Conservation (phyloP, 2,888 invertebrate species). For the Epirrita christyi region DNA sequence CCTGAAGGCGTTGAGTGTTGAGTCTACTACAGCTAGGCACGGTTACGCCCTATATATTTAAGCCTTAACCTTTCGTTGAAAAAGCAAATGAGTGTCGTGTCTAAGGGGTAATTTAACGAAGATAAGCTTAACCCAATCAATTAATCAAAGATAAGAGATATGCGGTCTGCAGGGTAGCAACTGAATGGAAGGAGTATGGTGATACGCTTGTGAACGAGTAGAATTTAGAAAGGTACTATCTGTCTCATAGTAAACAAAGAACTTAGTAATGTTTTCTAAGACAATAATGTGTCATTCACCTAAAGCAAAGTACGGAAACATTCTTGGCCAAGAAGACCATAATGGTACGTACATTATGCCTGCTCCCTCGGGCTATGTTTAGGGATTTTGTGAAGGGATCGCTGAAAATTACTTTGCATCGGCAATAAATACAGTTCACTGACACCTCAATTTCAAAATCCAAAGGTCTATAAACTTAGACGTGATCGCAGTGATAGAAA, state of each 20-base stretch:
- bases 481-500: conserved; percentile 81
- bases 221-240: no score
- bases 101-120: no score
- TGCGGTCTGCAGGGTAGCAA: no score
- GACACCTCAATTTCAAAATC: conserved; percentile 80
- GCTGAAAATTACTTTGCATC: conserved; percentile 50
- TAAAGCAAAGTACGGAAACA: conserved; percentile 23
- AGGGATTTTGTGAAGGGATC: conserved; percentile 58
- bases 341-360: conserved; percentile 29
- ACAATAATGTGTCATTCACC: conserved; percentile 17
- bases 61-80: not conserved
- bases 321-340: conserved; percentile 30
- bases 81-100: not conserved
- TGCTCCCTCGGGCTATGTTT: conserved; percentile 59
- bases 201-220: no score
- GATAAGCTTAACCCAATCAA: no score
- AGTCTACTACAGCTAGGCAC: conserved; percentile 4
- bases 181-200: no score
- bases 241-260: no score
- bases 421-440: conserved; percentile 75
- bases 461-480: conserved; percentile 76
- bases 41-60: not conserved
- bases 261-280: not conserved
- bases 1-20: conserved; percentile 68
- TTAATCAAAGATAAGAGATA: no score